phyloP scores from a whole-genome alignment of 2,113 vertebrate species.

The Spheniscus mendiculus region DNA sequence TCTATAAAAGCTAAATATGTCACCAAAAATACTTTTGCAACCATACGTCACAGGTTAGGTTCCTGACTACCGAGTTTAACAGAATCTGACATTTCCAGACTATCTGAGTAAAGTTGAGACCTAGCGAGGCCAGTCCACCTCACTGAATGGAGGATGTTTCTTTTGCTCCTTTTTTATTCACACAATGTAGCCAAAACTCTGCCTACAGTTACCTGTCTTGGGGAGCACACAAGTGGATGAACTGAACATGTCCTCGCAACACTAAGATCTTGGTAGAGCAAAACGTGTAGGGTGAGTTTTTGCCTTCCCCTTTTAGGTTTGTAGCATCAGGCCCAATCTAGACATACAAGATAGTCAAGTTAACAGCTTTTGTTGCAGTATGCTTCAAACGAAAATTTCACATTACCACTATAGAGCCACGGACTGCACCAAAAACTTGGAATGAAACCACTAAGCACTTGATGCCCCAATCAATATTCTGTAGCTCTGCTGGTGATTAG shows the following conservation, averaged over 20 bases:
- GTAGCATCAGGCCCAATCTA: neutral
- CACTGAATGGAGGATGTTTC: no score
- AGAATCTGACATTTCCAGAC: neutral
- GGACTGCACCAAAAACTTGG: neutral
- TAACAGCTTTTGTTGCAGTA: neutral
- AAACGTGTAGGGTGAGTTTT: rapidly evolving
- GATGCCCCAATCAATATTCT: neutral
- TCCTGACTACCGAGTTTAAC: rapidly evolving
- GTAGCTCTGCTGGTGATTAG: neutral
- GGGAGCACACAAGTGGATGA: neutral
- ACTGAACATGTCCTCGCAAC: neutral
- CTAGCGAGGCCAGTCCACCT: neutral
- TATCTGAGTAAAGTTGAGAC: neutral
- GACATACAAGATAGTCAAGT: neutral
- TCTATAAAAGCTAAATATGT: neutral
- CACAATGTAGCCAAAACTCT: rapidly evolving
- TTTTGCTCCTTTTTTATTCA: no score
- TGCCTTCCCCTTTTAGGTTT: neutral
- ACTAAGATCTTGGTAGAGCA: neutral
- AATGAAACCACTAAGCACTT: neutral
- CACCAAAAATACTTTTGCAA: neutral
- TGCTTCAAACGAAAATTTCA: neutral
- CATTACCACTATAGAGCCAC: rapidly evolving
- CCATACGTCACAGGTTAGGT: rapidly evolving
- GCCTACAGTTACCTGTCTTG: neutral